phyloP scores from a whole-genome alignment of 1,140 invertebrate species.

The Cyrtorhinus lividipennis region DNA sequence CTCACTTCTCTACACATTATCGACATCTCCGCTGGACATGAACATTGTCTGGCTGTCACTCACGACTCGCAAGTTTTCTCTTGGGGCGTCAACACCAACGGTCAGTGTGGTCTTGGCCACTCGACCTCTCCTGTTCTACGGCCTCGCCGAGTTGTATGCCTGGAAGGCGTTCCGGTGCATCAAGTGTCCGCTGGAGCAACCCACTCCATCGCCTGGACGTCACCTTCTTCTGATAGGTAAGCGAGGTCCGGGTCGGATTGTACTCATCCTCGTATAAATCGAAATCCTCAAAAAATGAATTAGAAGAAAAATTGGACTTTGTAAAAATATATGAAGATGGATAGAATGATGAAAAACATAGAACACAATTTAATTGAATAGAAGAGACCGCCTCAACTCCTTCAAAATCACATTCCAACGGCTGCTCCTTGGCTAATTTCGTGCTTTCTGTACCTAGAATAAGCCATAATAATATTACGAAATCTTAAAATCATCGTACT shows the following conservation, averaged over 20 bases:
- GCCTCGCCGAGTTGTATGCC: slow-evolving; percentile 43
- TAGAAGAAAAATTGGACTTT: no score
- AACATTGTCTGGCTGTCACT: slow-evolving; percentile 44
- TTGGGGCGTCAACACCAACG: slow-evolving; percentile 56
- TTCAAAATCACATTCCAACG: no score
- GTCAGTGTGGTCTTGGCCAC: slow-evolving; percentile 54
- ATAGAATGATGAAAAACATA: background rate
- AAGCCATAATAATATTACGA: no score
- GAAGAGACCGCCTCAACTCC: no score
- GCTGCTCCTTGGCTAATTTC: no score
- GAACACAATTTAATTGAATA: no score
- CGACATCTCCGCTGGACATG: slow-evolving; percentile 39
- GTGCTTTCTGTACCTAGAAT: no score
- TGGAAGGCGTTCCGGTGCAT: slow-evolving; percentile 42
- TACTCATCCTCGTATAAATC: background rate
- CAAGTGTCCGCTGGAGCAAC: slow-evolving; percentile 53
- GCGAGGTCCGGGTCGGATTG: background rate
- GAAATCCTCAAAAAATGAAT: slow-evolving; percentile 2
- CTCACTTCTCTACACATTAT: slow-evolving; percentile 30
- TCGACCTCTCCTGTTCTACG: slow-evolving; percentile 43
- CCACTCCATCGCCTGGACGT: slow-evolving; percentile 54
- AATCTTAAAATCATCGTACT: no score
- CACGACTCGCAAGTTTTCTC: slow-evolving; percentile 43
- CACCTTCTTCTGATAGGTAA: slow-evolving; percentile 37
- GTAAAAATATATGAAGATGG: no score